Base-by-base conservation (phyloP, 2,888 invertebrate species). In the Linnaemya vulpina region DNA sequence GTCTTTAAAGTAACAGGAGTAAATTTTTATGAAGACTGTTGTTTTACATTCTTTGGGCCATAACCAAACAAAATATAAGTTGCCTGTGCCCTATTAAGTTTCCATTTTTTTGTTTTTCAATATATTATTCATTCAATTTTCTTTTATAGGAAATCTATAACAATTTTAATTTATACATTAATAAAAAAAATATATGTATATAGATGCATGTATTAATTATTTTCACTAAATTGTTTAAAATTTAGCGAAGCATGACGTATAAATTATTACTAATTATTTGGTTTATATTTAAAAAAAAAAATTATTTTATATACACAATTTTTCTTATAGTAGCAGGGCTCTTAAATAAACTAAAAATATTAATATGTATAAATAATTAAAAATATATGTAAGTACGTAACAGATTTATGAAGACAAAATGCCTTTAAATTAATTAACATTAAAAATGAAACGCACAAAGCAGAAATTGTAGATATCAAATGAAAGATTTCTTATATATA, bases 231-330 rank as follows among this genome's bases (percentile, higher is more conserved):
- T 73, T 55, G 55, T 73, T 74, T 43, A 43, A 79, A 70, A 70
- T n/a, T 55, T 40, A 79, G 9, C 78, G 49, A 79, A 79, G 78
- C 78, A 46, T 79, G 43, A 65, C 74, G 25, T 74, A 79, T 83
- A 75, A 76, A 58, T 77, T 60, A 60, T 78, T 67, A 62, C 20
- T 63, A 71, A 75, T 76, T 84, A 71, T 71, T 81, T 81, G 68
- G 75, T 40, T 84, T 76, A 84, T 65, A 80, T 71, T 70, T 76
- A 70, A 71, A n/a, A 22, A 65, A 51, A 58, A 55, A 83, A 63
- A 25, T 22, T 13, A 11, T 10, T 35, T 46, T 70, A 40, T 65
- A 51, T 49, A 67, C 35, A 53, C 22, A 51, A 15, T 51, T 35
- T 35, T 51, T 20, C 49, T 49, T 49, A 15, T 49, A 13, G 8